Evolutionary conservation across 2,888 invertebrate species (phyloP).

Genomic region (Girardia tigrina): DNA sequence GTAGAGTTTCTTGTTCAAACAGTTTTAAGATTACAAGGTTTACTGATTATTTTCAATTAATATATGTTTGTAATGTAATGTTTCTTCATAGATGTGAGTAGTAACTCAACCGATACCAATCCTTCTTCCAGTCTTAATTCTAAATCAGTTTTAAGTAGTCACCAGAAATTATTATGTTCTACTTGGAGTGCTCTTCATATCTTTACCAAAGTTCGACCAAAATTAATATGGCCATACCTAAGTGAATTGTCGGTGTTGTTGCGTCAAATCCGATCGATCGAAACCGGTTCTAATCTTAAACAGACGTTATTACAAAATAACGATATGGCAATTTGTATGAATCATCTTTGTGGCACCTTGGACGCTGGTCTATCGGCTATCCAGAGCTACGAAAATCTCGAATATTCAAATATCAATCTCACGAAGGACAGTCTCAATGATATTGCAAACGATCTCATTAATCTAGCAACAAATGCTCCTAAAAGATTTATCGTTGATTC

Average conservation of each 20-base stretch:
- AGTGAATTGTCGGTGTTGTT: background rate
- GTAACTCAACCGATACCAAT: background rate
- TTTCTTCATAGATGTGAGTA: background rate
- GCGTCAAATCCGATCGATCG: background rate
- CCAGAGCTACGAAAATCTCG: background rate
- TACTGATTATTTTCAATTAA: background rate
- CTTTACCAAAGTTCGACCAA: background rate
- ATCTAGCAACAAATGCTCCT: background rate
- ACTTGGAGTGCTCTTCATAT: background rate
- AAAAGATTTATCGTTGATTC: constrained; percentile 12
- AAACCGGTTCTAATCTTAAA: background rate
- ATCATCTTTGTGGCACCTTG: background rate
- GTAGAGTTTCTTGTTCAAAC: constrained; percentile 16
- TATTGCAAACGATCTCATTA: constrained; percentile 6
- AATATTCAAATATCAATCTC: background rate
- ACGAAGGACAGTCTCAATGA: background rate
- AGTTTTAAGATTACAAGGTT: background rate
- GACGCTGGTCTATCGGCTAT: background rate
- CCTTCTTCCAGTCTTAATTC: background rate
- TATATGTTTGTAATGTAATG: background rate
- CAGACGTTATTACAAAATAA: constrained; percentile 1
- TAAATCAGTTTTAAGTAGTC: background rate
- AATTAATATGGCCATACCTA: constrained; percentile 16
- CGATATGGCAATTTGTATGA: constrained; percentile 7
- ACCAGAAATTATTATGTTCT: background rate